Conservation (phyloP, 2,888 invertebrate species). For the Phorcus lineatus region DNA sequence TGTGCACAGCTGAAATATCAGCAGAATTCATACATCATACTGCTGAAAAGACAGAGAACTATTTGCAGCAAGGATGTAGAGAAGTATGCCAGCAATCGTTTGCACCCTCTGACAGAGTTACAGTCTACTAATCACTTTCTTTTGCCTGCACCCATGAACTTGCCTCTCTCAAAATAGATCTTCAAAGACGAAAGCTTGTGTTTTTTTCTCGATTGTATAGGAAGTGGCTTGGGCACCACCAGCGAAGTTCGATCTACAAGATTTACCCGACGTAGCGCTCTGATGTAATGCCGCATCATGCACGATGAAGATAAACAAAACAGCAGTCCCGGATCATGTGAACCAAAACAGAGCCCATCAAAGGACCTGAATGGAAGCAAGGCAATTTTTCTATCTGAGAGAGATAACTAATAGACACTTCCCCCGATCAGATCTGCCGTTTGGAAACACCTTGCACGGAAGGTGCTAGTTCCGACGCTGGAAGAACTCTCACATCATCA, state of each 20-base stretch:
- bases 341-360: neutral
- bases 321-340: neutral
- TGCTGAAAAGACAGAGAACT: too few species aligned
- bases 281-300: constrained; percentile 6
- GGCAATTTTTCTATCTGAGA: constrained; percentile 11
- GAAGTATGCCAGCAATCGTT: too few species aligned
- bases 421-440: neutral
- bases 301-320: neutral
- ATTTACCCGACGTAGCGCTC: neutral
- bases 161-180: neutral
- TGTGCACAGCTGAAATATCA: too few species aligned
- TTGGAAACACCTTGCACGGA: neutral
- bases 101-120: too few species aligned
- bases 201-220: too few species aligned
- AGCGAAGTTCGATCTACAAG: too few species aligned
- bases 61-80: too few species aligned
- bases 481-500: neutral
- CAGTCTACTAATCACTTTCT: too few species aligned
- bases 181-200: too few species aligned
- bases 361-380: neutral
- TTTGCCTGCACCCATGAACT: neutral
- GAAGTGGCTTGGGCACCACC: too few species aligned
- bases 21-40: too few species aligned
- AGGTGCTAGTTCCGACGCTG: neutral
- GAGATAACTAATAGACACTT: constrained; percentile 17